Conservation (phyloP, 1,140 invertebrate species). For the Zophobas atratus region DNA sequence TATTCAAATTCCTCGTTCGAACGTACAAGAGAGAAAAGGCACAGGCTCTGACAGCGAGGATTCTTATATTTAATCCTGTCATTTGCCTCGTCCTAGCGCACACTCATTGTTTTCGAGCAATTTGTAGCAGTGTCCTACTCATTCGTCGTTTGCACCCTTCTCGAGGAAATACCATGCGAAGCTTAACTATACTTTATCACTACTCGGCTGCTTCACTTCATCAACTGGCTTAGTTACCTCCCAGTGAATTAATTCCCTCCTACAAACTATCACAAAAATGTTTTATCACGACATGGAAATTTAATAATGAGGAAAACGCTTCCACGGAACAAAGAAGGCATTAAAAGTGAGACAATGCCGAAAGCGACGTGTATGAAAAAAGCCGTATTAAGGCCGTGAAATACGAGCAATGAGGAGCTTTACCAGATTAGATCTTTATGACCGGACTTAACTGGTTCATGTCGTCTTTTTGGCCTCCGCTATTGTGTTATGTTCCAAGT, state of each 20-base stretch:
- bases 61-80: slow-evolving; percentile 43
- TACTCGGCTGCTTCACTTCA: slow-evolving; percentile 16
- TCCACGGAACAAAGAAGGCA: slow-evolving; percentile 27
- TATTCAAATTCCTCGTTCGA: slow-evolving; percentile 9
- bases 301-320: slow-evolving; percentile 28
- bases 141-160: slow-evolving; percentile 13
- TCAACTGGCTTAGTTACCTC: slow-evolving; percentile 26
- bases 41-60: slow-evolving; percentile 17
- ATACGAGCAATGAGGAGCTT: slow-evolving; percentile 20
- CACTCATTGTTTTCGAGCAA: slow-evolving; percentile 38
- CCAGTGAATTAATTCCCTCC: slow-evolving; percentile 1
- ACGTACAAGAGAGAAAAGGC: slow-evolving; percentile 7
- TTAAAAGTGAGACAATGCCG: slow-evolving; percentile 33
- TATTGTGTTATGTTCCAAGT: neutral
- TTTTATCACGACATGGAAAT: slow-evolving; percentile 27
- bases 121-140: slow-evolving; percentile 28
- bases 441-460: slow-evolving; percentile 9
- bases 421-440: slow-evolving; percentile 19
- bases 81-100: slow-evolving; percentile 29
- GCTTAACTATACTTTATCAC: slow-evolving; percentile 11
- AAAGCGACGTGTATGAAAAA: slow-evolving; percentile 18
- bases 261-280: slow-evolving; percentile 16
- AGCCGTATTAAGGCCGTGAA: slow-evolving; percentile 19
- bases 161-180: slow-evolving; percentile 10
- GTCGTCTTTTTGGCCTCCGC: neutral